Base-by-base conservation (phyloP, 2,888 invertebrate genomes). In the Tridacna crocea region DNA sequence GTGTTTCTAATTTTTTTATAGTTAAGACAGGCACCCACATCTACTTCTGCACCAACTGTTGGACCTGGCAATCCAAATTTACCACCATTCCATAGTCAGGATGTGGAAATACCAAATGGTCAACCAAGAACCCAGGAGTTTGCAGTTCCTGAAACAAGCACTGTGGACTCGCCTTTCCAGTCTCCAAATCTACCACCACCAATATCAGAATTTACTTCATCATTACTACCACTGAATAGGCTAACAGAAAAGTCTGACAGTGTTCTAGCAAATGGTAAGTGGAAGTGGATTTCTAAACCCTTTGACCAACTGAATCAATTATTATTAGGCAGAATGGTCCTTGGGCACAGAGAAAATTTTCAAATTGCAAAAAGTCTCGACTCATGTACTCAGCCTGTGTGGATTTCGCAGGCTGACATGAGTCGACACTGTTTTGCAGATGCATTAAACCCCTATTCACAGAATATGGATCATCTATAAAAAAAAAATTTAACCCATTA, bases 201-300 rank as follows among this genome's bases (percentile, higher is more conserved):
- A 19, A 68, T 85, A 66, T 79, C 83, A 22, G 83, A 86, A 75
- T 88, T 88, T 66, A 86, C 84, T 15, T 88, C 88, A 60, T 81
- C 88, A 55, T 81, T 81, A 63, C 73, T 86, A 63, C 87, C 85
- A 58, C 72, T 85, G 17, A 74, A 77, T 10, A 68, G 86, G 13
- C 46, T 86, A 15, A 66, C 82, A 22, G 81, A 85, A 55, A 86
- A 86, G 61, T 75, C 81, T n/a, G 86, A 86, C 65, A 83, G 83
- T 68, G 73, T 86, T 6, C 68, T 83, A 63, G 86, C 83, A 4
- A 81, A 86, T 66, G 86, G 86, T 86, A 78, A 65, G 70, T 61
- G 19, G 12, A 19, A 22, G 24, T 36, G n/a, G 19, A 19, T 55
- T 55, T 55, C 19, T 55, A 55, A 19, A 55, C 55, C 26, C 72